A percentile compares a stretch with the other conserved stretches of the same genome.
Conservation (phyloP, 2,113 vertebrate genomes). For the Enhydra lutris region DNA sequence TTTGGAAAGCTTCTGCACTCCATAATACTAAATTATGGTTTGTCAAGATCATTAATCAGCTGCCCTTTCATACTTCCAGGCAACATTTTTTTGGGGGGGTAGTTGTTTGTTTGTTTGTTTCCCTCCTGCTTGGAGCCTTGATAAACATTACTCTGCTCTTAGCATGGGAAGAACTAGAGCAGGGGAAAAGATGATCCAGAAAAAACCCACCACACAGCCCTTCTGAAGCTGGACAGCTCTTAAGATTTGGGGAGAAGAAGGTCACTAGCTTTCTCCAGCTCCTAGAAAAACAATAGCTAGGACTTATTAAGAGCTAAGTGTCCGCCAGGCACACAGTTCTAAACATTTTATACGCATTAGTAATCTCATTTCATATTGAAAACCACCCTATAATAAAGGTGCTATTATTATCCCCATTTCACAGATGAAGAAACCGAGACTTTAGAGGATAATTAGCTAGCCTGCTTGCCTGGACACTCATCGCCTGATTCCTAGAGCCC, state of each 20-base stretch:
- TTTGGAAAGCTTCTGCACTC: not conserved
- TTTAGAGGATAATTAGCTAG: not conserved
- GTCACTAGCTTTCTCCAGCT: not conserved
- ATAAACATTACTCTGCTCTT: not conserved
- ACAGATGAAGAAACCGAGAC: slow-evolving; percentile 36
- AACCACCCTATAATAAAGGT: not conserved
- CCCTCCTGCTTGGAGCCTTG: not conserved
- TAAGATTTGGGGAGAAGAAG: not conserved
- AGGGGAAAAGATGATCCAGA: not conserved
- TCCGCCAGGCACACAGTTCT: not conserved
- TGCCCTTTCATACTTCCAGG: not conserved
- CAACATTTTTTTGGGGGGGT: not conserved
- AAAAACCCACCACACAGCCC: not conserved
- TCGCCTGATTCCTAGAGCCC: not conserved
- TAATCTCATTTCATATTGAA: not conserved
- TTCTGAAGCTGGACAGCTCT: not conserved
- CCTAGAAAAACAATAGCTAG: not conserved
- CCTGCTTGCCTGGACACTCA: not conserved
- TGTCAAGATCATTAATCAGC: not conserved
- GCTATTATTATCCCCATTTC: slow-evolving; percentile 7
- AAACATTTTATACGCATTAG: not conserved
- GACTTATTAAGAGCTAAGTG: not conserved
- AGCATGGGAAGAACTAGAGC: not conserved
- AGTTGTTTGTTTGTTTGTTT: not conserved
- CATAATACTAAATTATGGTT: not conserved